phyloP scores from a whole-genome alignment of 2,888 invertebrate genomes.

The Cryptocheilus praepositus region DNA sequence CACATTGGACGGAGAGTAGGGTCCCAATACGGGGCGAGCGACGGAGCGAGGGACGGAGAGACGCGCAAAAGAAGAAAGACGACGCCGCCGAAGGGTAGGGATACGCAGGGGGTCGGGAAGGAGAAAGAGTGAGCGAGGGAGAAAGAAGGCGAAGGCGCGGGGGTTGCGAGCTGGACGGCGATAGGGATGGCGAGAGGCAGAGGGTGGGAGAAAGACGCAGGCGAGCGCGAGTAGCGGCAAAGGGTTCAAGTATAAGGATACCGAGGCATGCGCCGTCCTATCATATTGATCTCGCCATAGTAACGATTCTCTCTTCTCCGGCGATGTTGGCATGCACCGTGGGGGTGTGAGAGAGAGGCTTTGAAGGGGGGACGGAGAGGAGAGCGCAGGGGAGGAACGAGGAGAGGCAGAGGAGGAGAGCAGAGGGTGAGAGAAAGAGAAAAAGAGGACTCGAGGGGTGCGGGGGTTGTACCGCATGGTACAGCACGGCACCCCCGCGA shows the following conservation, averaged over 20 bases:
- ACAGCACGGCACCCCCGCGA: constrained; percentile 52
- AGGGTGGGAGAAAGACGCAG: constrained; percentile 24
- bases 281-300: constrained; percentile 74
- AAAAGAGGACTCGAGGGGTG: constrained; percentile 25
- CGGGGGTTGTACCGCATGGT: constrained; percentile 52
- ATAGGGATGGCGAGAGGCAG: constrained; percentile 22
- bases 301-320: constrained; percentile 73
- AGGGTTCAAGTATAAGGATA: constrained; percentile 59
- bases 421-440: background rate
- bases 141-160: constrained; percentile 9
- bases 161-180: constrained; percentile 10
- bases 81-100: constrained; percentile 6
- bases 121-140: constrained; percentile 8
- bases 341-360: constrained; percentile 22
- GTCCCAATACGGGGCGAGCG: constrained; percentile 1
- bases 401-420: constrained; percentile 31
- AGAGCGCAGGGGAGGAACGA: constrained; percentile 14
- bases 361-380: constrained; percentile 1
- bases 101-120: constrained; percentile 12
- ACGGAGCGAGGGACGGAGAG: constrained; percentile 7
- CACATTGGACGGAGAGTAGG: background rate
- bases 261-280: constrained; percentile 71
- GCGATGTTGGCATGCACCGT: constrained; percentile 69
- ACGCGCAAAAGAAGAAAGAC: constrained; percentile 10
- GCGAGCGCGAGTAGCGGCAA: constrained; percentile 39